Evolutionary conservation across 2,113 vertebrate genomes (phyloP).

Genomic region (Scophthalmus maximus): DNA sequence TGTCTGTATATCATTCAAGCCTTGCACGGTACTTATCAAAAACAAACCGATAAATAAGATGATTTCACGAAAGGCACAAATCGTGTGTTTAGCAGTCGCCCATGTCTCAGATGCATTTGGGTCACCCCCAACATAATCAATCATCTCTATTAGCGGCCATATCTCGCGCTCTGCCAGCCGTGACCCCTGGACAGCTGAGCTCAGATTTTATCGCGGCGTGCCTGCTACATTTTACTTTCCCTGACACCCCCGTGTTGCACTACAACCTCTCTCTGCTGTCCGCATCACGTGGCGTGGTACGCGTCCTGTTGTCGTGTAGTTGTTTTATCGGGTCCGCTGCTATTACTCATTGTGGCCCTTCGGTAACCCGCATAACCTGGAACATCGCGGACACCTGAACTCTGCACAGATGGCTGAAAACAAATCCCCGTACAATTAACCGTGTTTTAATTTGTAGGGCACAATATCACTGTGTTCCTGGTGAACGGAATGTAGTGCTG

Average conservation of each 20-base stretch:
- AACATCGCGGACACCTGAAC: conserved; percentile 34
- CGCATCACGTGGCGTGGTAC: conserved; percentile 41
- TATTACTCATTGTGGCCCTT: conserved; percentile 52
- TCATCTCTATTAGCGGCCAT: conserved; percentile 80
- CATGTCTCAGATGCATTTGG: conserved; percentile 62
- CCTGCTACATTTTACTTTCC: conserved; percentile 62
- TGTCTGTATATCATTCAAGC: no score
- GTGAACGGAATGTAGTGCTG: no score
- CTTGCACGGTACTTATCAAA: no score
- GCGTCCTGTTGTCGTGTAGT: conserved; percentile 50
- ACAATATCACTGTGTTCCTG: not conserved
- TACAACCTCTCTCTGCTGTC: conserved; percentile 51
- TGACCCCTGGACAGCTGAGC: conserved; percentile 79
- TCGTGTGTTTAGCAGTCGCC: conserved; percentile 71
- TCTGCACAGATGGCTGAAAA: not conserved
- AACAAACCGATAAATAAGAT: conserved; percentile 43
- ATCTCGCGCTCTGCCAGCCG: conserved; percentile 73
- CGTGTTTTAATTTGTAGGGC: not conserved
- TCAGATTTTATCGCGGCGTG: conserved; percentile 73
- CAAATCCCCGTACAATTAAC: not conserved
- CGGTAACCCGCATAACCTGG: conserved; percentile 49
- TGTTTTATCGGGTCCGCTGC: conserved; percentile 59
- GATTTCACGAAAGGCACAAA: conserved; percentile 57
- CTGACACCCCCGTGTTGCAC: conserved; percentile 57
- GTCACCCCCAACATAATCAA: conserved; percentile 66